Conservation (phyloP, 2,888 invertebrate genomes). For the Lagria hirta region DNA sequence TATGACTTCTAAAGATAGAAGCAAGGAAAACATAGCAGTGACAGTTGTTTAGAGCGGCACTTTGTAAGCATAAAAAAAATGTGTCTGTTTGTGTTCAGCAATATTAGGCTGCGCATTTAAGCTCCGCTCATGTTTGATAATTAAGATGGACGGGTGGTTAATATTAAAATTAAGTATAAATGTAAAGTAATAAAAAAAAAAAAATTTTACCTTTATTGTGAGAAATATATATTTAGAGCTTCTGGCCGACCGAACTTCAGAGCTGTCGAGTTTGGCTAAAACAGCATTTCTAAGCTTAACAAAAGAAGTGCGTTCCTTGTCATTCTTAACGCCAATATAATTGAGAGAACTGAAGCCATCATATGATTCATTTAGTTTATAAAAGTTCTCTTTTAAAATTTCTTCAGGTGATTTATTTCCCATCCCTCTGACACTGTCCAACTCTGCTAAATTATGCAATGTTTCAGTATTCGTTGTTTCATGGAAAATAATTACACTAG, state of each 20-base stretch:
- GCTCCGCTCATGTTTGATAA: too few relatives aligned
- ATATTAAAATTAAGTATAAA: background rate
- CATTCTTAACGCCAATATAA: constrained; percentile 65
- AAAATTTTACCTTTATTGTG: constrained; percentile 61
- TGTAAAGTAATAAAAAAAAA: constrained; percentile 7
- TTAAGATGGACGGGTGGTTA: constrained; percentile 7
- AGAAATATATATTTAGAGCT: constrained; percentile 67
- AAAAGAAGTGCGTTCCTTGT: constrained; percentile 59
- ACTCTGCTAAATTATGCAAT: constrained; percentile 58
- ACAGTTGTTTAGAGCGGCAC: too few relatives aligned
- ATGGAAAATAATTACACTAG: constrained; percentile 76
- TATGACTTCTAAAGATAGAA: too few relatives aligned
- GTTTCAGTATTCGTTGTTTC: constrained; percentile 74
- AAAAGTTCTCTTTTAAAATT: constrained; percentile 63
- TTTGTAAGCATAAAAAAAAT: too few relatives aligned
- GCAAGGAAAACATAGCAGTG: too few relatives aligned
- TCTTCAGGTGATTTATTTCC: constrained; percentile 69
- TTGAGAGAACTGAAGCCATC: constrained; percentile 73
- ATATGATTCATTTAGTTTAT: constrained; percentile 62
- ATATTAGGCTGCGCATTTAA: too few relatives aligned
- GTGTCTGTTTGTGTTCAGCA: too few relatives aligned
- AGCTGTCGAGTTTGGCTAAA: constrained; percentile 66
- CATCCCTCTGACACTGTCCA: too few relatives aligned
- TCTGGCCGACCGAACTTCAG: constrained; percentile 69
- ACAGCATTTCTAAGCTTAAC: constrained; percentile 60